phyloP scores from a whole-genome alignment of 2,797 vertebrate species.

The Balearica regulorum region DNA sequence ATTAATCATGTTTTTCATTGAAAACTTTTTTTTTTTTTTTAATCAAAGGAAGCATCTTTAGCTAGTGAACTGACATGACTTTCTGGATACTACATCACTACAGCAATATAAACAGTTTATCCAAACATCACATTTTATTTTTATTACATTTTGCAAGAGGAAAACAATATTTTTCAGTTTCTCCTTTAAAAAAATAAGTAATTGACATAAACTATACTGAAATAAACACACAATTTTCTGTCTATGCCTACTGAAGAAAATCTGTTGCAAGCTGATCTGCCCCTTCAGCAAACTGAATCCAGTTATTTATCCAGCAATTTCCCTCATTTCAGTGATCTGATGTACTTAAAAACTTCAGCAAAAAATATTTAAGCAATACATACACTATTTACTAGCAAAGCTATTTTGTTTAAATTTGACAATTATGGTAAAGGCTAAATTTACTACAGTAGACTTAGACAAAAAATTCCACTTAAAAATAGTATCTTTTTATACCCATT shows the following conservation, averaged over 20 bases:
- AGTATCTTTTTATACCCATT: background rate
- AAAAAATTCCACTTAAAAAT: background rate
- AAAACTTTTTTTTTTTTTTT: background rate
- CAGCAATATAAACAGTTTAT: background rate
- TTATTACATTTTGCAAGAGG: background rate
- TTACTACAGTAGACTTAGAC: background rate
- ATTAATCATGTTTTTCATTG: background rate
- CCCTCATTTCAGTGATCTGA: background rate
- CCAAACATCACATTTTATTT: background rate
- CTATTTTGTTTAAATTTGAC: background rate
- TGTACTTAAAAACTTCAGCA: background rate
- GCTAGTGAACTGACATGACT: background rate
- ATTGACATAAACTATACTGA: background rate
- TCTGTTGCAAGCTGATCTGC: background rate
- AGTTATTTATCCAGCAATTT: background rate
- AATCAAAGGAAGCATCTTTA: background rate
- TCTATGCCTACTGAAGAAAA: background rate
- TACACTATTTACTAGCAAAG: background rate
- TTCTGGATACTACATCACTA: background rate
- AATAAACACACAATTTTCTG: background rate
- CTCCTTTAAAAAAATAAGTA: background rate
- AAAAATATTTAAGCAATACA: background rate
- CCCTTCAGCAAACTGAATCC: background rate
- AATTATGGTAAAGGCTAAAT: background rate
- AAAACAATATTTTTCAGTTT: background rate